Evolutionary conservation across 1,140 invertebrate genomes (phyloP).

Genomic region (Lucilia sericata): DNA sequence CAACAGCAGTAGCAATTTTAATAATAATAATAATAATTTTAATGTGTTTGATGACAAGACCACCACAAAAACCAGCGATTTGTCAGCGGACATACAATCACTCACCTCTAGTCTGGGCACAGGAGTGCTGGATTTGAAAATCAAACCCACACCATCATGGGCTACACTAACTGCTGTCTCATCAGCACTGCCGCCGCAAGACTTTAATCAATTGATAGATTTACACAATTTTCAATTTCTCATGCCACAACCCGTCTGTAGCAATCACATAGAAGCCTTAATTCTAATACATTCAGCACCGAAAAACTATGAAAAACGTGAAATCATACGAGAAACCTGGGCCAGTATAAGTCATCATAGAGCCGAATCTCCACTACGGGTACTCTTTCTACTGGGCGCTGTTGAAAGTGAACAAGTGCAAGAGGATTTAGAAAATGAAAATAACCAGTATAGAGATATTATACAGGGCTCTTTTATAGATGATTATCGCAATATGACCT

Average conservation of each 20-base stretch:
- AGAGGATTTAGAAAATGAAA: conserved; percentile 73
- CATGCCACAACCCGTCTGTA: conserved; percentile 71
- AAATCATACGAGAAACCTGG: conserved; percentile 78
- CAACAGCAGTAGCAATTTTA: not conserved
- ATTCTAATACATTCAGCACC: conserved; percentile 79
- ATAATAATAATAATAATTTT: not conserved
- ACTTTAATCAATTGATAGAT: conserved; percentile 71
- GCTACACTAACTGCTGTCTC: conserved; percentile 50
- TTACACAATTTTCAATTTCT: conserved; percentile 72
- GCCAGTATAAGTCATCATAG: conserved; percentile 65
- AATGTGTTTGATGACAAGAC: not conserved
- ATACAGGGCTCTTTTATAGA: conserved; percentile 85
- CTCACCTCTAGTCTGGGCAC: conserved; percentile 44
- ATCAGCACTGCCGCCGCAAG: conserved; percentile 52
- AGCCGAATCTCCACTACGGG: conserved; percentile 63
- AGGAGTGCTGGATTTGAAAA: not conserved
- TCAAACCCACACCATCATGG: conserved; percentile 43
- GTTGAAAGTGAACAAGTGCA: conserved; percentile 67
- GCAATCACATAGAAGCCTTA: conserved; percentile 68
- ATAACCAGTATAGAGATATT: conserved; percentile 75
- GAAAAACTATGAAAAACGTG: conserved; percentile 72
- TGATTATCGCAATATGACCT: conserved; percentile 86
- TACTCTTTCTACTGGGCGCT: conserved; percentile 80
- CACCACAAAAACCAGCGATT: conserved; percentile 20
- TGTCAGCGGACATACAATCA: conserved; percentile 17